Percentiles rank a stretch among this genome's conserved stretches.
Evolutionary conservation across 1,140 invertebrate species (phyloP).

Genomic region (Steinernema khuongi): DNA sequence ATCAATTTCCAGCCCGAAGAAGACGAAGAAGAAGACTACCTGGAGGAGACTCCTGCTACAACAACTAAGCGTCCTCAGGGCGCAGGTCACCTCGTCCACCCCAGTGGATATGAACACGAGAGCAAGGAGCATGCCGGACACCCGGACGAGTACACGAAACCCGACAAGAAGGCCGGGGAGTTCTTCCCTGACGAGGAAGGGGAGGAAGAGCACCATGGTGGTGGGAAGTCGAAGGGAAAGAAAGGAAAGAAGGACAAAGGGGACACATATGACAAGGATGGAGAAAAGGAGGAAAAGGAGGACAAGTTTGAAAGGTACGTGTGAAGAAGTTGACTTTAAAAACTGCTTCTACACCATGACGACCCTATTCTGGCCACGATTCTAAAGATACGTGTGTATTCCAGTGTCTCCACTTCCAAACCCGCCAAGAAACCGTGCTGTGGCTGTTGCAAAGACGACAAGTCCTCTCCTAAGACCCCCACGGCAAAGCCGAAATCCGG

Average conservation of each 20-base stretch:
- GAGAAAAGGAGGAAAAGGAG: not conserved
- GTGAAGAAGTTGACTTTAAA: no score
- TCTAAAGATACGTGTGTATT: not conserved
- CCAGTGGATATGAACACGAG: not conserved
- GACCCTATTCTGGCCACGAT: no score
- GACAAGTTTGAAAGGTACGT: not conserved
- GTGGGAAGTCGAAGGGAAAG: not conserved
- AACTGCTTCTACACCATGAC: no score
- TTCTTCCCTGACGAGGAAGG: not conserved
- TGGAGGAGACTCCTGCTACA: not conserved
- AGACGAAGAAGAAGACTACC: conserved; percentile 3
- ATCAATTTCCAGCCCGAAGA: not conserved
- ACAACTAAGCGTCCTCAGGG: not conserved
- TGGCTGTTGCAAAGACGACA: conserved; percentile 1
- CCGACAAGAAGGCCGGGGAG: not conserved
- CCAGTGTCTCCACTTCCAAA: not conserved
- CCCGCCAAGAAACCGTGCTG: not conserved
- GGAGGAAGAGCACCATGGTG: not conserved
- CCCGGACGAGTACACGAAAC: not conserved
- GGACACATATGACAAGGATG: not conserved
- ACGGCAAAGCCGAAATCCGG: not conserved
- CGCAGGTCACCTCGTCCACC: not conserved
- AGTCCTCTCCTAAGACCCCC: not conserved
- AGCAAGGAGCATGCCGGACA: not conserved
- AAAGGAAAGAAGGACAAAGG: not conserved